Base-by-base conservation (phyloP, 1,140 invertebrate genomes). In the Proctacanthus coquilletti region DNA sequence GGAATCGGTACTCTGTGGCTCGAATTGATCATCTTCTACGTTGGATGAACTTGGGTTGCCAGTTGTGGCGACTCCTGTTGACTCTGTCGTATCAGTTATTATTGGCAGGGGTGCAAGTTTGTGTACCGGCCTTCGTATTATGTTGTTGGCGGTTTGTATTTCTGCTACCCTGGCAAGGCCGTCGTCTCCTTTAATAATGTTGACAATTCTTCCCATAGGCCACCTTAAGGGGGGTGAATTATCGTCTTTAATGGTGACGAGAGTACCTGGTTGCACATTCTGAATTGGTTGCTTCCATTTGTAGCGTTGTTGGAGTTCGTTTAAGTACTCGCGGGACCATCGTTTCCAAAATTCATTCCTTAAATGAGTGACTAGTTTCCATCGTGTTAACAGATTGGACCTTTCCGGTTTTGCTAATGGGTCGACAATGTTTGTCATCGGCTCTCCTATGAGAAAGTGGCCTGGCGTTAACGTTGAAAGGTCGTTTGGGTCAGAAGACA, bases 211-310 rank as follows among this genome's bases (percentile, higher is more conserved):
- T n/a, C 40, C 44, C 4, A 53, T 25, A 25, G 47, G 21, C 61
- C 61, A 63, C 13, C 48, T 42, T 10, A 55, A 34, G 4, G 55
- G 51, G 5, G 52, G 51, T n/a, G 42, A 3, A 30, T 56, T 53
- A 8, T 56, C 48, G 32, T 60, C 51, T 32, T 57, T 53, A 0
- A 62, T 21, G 1, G 63, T 6, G 1, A 64, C 61, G 6, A 64
- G 15, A 11, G 42, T 41, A 15, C 51, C 56, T 13, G 38, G 10
- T 34, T 47, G 32, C 2, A 61, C 32, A 15, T 45, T 39, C 2
- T 18, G 6, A 2, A 42, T 13, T 4, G 35, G 10, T 10, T 10
- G 31, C 5, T 33, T 36, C 59, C 59, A 61, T 38, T 61, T 63
- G 0, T 18, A 30, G n/a, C 55, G 38, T 11, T 45, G 37, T 34